Evolutionary conservation across 2,113 vertebrate species (phyloP).

Genomic region (Lampris incognitus): DNA sequence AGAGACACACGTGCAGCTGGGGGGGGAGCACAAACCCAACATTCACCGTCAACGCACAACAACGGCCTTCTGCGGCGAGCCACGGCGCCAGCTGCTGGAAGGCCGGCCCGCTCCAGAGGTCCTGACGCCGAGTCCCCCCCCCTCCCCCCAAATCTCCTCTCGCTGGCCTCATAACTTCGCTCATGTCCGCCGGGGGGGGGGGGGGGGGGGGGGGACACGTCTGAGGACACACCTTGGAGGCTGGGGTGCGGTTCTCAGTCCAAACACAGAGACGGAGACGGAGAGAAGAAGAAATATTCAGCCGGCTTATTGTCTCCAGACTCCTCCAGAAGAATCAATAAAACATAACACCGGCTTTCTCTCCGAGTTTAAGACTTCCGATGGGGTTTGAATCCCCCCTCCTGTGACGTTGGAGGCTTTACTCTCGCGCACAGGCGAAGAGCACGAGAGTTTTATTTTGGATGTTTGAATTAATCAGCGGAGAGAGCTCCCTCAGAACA

Average conservation of each 20-base stretch:
- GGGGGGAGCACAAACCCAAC: slow-evolving; percentile 51
- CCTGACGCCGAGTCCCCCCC: slow-evolving; percentile 50
- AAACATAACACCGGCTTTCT: slow-evolving; percentile 74
- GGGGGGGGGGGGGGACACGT: slow-evolving; percentile 49
- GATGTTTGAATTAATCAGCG: slow-evolving; percentile 83
- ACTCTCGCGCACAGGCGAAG: slow-evolving; percentile 56
- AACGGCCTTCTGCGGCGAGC: slow-evolving; percentile 55
- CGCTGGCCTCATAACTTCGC: slow-evolving; percentile 77
- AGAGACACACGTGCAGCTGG: slow-evolving; percentile 15
- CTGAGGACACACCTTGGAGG: slow-evolving; percentile 74
- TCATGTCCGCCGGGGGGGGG: slow-evolving; percentile 66
- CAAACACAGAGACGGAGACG: slow-evolving; percentile 76
- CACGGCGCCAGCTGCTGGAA: slow-evolving; percentile 67
- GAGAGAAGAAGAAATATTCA: slow-evolving; percentile 78
- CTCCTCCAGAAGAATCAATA: slow-evolving; percentile 79
- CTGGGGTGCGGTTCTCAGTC: slow-evolving; percentile 64
- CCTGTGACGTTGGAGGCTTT: slow-evolving; percentile 65
- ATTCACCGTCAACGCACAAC: slow-evolving; percentile 63
- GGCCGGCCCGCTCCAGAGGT: slow-evolving; percentile 41
- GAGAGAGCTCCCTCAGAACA: slow-evolving; percentile 78
- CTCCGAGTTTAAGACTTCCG: slow-evolving; percentile 76
- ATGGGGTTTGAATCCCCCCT: slow-evolving; percentile 73
- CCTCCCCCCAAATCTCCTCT: slow-evolving; percentile 62
- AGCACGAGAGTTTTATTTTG: slow-evolving; percentile 75
- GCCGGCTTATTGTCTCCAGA: slow-evolving; percentile 76